Evolutionary conservation across 2,113 vertebrate species (phyloP), one percentile per base, ranked within the genome.

Genomic region (Pituophis catenifer): DNA sequence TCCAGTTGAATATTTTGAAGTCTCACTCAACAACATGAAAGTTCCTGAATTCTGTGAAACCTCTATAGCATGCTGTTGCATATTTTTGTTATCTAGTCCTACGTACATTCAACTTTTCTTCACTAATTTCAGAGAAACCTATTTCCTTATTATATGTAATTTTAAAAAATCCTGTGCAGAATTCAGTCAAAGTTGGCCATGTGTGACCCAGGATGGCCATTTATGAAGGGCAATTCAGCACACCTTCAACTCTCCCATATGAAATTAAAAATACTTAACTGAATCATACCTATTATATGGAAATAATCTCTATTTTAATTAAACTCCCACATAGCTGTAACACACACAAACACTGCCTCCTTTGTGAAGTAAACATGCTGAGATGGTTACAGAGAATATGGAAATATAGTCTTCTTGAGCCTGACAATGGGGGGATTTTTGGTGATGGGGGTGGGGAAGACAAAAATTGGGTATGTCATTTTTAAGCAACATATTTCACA

Each of bases 401-500:
- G 26, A 59, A 59, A 26, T 44, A n/a, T 11, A 38, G 33, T 1
- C 24, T 24, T 48, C 5, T 89, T 89, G 33, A 12, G 11, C 33
- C 33, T 15, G 24, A 13, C 58, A 59, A 29, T 50, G 24, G 5
- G 5, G 5, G 23, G 23, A 26, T 6, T 59, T 59, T 57, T 26
- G 26, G 8, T 3, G 19, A 7, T 8, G 15, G 86, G 94, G 57
- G 44, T 8, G 57, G 33, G 8, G 0, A 2, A 92, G 75, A 44
- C 38, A 44, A n/a, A 1, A 0, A 12, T 1, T 81, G 50, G 9
- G 4, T 3, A 5, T 33, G 15, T 75, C 93, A 89, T 62, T 59
- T 94, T 50, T 8, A 57, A 93, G 90, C 38, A 95, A 90, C 21
- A 93, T 94, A 89, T 89, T 65, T 91, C 19, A 44, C 48, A 94